These are phyloP conservation scores for Machimus atricapillus DNA, from an alignment of 2,888 invertebrate species.

Conservation along the genomic window DNA sequence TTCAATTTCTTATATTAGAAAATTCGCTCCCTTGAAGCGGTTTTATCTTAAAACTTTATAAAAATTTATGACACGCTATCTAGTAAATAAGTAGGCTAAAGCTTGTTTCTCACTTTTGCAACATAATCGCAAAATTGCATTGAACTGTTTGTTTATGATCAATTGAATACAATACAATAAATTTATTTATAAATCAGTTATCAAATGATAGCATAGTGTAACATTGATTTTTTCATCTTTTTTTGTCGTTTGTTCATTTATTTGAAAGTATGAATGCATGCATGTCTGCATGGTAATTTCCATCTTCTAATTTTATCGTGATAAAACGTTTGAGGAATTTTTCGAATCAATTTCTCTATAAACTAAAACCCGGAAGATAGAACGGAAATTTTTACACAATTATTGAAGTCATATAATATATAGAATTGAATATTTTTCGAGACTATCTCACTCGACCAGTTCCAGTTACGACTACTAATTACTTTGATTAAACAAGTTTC, in stretches of 20 bases:
- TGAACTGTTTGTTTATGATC: too few species aligned
- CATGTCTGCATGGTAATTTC: not conserved
- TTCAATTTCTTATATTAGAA: not conserved
- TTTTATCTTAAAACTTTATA: not conserved
- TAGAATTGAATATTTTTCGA: not conserved
- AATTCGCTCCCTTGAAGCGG: not conserved
- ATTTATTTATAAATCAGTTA: too few species aligned
- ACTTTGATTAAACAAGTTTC: not conserved
- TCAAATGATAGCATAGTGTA: too few species aligned
- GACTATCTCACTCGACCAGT: not conserved
- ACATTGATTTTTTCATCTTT: too few species aligned
- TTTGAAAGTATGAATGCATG: too few species aligned
- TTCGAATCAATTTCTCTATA: not conserved
- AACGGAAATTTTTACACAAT: not conserved
- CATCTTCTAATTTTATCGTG: not conserved
- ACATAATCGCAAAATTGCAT: too few species aligned
- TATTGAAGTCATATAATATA: not conserved
- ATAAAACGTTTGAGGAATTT: not conserved
- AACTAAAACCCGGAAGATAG: not conserved
- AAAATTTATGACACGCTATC: not conserved
- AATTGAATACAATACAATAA: too few species aligned
- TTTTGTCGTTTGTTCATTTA: too few species aligned
- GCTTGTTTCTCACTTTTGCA: too few species aligned
- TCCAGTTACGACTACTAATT: not conserved
- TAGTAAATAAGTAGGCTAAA: too few species aligned